phyloP scores from a whole-genome alignment of 2,113 vertebrate genomes.

The Poicephalus gulielmi region DNA sequence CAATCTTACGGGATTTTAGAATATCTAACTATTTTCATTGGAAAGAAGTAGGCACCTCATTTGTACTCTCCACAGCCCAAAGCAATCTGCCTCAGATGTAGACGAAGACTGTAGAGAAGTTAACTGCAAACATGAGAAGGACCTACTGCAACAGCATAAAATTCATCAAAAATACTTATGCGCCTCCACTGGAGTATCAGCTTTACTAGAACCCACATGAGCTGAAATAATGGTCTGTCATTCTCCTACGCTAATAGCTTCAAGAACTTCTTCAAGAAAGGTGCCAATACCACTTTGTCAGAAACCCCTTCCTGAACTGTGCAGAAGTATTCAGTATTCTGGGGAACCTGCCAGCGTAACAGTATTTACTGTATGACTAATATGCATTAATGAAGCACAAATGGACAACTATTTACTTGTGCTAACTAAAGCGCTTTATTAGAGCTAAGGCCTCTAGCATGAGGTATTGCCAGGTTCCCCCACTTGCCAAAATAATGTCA shows the following conservation, averaged over 20 bases:
- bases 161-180: neutral
- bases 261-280: conserved; percentile 44
- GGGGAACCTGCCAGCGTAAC: conserved; percentile 36
- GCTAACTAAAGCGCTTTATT: conserved; percentile 52
- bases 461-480: conserved; percentile 33
- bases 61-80: neutral
- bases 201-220: neutral
- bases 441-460: conserved; percentile 46
- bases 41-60: neutral
- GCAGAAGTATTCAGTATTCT: conserved; percentile 39
- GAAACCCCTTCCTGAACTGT: conserved; percentile 29
- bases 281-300: conserved; percentile 27
- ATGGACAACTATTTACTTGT: conserved; percentile 57
- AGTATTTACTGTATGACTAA: conserved; percentile 53
- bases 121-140: neutral
- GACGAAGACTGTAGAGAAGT: neutral
- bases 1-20: neutral
- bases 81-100: neutral
- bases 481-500: conserved; percentile 66
- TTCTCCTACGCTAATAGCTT: neutral
- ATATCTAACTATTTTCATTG: neutral
- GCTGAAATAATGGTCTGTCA: conserved; percentile 12
- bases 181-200: neutral
- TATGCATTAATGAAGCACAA: conserved; percentile 51
- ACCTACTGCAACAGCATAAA: neutral